These are phyloP conservation scores for Pogonocichla stellata DNA, from an alignment of 2,113 vertebrate genomes.

Conservation along the genomic window DNA sequence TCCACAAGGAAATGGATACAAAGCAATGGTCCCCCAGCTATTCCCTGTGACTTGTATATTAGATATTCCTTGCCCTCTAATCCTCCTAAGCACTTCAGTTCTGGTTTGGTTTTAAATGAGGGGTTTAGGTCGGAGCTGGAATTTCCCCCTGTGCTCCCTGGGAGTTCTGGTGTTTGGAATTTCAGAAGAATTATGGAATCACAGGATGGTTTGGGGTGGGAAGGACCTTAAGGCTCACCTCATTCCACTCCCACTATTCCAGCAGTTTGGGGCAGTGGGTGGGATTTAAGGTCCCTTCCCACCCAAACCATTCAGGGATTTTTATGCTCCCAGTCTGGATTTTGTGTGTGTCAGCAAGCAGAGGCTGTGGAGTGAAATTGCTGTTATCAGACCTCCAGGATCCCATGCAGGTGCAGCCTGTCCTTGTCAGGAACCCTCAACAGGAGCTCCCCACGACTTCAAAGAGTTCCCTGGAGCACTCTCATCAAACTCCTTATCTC, in stretches of 20 bases:
- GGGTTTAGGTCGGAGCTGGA: too few species aligned
- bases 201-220: not conserved
- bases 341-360: not conserved
- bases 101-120: too few species aligned
- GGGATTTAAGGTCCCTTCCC: not conserved
- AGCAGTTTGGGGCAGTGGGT: not conserved
- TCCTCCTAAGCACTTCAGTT: too few species aligned
- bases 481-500: not conserved
- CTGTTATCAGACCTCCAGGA: not conserved
- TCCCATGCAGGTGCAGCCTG: not conserved
- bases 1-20: too few species aligned
- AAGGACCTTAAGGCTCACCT: not conserved
- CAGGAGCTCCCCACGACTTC: slow-evolving; percentile 1
- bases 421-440: not conserved
- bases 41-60: too few species aligned
- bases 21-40: too few species aligned
- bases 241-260: not conserved
- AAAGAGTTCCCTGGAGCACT: not conserved
- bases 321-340: accelerated
- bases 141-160: too few species aligned
- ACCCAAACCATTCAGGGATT: not conserved
- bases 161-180: too few species aligned
- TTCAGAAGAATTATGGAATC: too few species aligned
- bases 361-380: not conserved
- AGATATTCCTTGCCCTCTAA: too few species aligned